Evolutionary conservation across 2,888 invertebrate species (phyloP), one percentile per base, ranked within the genome.

Genomic region (Apamea epomidion): DNA sequence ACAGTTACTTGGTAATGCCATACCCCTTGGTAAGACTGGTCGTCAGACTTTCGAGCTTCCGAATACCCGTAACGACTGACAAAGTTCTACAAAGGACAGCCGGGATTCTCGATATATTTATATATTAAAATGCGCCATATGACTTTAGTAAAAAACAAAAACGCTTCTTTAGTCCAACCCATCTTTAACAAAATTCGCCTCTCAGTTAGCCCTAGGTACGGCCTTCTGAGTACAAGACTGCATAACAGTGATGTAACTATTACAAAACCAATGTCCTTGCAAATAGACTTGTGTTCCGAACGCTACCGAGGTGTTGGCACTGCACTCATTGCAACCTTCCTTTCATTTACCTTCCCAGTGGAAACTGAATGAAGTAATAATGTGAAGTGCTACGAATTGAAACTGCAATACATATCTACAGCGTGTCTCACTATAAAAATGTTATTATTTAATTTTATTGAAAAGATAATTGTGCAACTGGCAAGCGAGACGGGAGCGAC

Each of bases 271-370:
- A 74, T 62, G 86, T 81, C 74, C 86, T 85, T 70, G 82, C 54
- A 25, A 12, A 72, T 6, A 16, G n/a, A 67, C n/a, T 75, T 10
- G 42, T 58, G 60, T 81, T 81, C 37, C 58, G 25, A 69, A 69
- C 45, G 64, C 18, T 42, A 60, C 58, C 62, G 48, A 69, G n/a
- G 42, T 64, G 37, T 62, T 58, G 69, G 65, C 65, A 81, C 65
- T 45, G 54, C 86, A 82, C 62, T 71, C 45, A 60, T 25, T 74
- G 54, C 65, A 75, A 86, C 82, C 86, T 83, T 86, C 83, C 83
- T 83, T 83, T 86, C 83, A 71, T 86, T 82, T 68, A 32, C 82
- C 69, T 64, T 32, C 60, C 64, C 37, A 45, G 25, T 74, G 70
- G 65, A 74, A 86, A 81, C 65, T 62, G 48, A 69, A 75, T 75